Base-by-base conservation (phyloP, 2,797 vertebrate species). In the Pseudopleuronectes americanus region DNA sequence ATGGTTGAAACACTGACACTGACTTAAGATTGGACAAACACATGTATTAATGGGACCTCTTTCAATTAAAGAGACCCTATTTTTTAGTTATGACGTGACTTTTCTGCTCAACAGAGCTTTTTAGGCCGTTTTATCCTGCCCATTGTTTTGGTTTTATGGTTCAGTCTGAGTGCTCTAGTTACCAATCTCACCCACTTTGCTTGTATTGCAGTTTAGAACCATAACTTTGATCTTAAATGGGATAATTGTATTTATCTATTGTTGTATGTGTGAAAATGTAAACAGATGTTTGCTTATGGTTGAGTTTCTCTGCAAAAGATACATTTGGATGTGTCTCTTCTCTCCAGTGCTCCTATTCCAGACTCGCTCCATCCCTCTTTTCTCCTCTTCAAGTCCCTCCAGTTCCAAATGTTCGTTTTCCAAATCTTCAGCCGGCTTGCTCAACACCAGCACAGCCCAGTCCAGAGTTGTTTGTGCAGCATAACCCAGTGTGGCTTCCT, bases 321-420 rank as follows among this genome's bases (percentile, higher is more conserved):
- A 6, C 47, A 16, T 55, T 28, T 21, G 5, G 8, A 13, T 28
- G 8, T 21, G 12, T 43, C 31, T 41, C n/a, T 23, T 14, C 43
- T 23, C 43, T 47, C 23, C 54, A 85, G 86, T 41, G 36, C 56
- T 45, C 38, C 12, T 53, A 26, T 17, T 31, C 73, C 52, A 59
- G 54, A 45, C 41, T 28, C 0, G 57, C 21, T 28, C 66, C 70
- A 10, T 43, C 60, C 14, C 17, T 64, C 22, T 62, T 76, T 52
- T 73, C 76, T 59, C 56, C 76, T 66, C 70, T 68, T 70, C 48
- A 26, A 24, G 12, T 38, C 45, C 48, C n/a, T 9, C 38, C 23
- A 21, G 48, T 48, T 66, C 6, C 73, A 33, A 63, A 58, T 55
- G 16, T 53, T n/a, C 70, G 21, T 13, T 4, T 1, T 31, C 16